Conservation (phyloP, 2,888 invertebrate genomes). For the Watsonalla cultraria region DNA sequence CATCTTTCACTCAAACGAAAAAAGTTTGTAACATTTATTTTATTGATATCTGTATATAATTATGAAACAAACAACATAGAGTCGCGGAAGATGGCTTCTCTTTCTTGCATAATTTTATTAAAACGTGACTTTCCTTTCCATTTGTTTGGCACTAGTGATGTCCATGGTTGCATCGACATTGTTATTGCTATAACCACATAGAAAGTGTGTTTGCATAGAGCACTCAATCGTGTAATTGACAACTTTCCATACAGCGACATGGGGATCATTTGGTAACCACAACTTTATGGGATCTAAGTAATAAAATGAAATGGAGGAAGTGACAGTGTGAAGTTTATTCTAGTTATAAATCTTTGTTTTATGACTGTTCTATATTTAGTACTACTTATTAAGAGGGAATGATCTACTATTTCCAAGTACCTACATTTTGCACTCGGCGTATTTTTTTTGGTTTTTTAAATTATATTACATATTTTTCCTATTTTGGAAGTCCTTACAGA, state of each 20-base stretch:
- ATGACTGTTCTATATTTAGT: too few relatives aligned
- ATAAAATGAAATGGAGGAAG: too few relatives aligned
- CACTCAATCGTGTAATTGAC: constrained; percentile 59
- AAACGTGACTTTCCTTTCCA: background rate
- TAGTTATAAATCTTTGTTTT: too few relatives aligned
- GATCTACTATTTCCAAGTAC: too few relatives aligned
- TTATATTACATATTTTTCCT: too few relatives aligned
- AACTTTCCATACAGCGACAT: constrained; percentile 46
- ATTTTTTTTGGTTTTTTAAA: too few relatives aligned
- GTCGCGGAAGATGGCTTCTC: background rate
- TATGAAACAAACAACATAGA: background rate
- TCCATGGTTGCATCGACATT: constrained; percentile 13
- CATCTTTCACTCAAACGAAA: background rate
- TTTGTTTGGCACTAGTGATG: background rate
- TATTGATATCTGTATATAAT: background rate
- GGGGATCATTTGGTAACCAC: background rate
- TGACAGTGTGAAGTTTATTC: too few relatives aligned
- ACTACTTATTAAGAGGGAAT: too few relatives aligned
- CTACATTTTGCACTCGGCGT: too few relatives aligned
- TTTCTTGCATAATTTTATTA: background rate
- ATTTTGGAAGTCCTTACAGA: too few relatives aligned
- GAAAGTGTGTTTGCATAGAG: constrained; percentile 47
- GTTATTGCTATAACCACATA: constrained; percentile 30
- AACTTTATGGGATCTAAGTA: background rate
- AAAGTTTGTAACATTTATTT: background rate